These are phyloP conservation scores for Macrosteles quadrilineatus DNA, from an alignment of 1,140 invertebrate species.

Conservation along the genomic window DNA sequence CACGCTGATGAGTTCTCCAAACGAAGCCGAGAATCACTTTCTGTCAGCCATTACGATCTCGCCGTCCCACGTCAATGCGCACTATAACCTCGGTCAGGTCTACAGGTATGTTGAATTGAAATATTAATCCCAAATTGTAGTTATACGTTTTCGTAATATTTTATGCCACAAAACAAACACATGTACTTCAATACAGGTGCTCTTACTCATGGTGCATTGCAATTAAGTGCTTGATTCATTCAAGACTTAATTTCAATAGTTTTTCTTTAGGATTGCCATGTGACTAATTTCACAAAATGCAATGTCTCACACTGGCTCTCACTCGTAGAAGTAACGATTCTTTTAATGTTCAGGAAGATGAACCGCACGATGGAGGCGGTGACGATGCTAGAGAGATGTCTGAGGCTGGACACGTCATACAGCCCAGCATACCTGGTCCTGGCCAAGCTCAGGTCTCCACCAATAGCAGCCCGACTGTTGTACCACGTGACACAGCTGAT, in stretches of 20 bases:
- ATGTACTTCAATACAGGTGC: too few species aligned
- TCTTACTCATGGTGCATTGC: too few species aligned
- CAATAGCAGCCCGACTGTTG: conserved; percentile 55
- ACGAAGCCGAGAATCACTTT: conserved; percentile 75
- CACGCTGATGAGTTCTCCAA: conserved; percentile 65
- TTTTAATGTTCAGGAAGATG: conserved; percentile 62
- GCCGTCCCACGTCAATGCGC: conserved; percentile 76
- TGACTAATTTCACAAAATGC: too few species aligned
- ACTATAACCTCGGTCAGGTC: conserved; percentile 83
- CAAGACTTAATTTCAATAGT: too few species aligned
- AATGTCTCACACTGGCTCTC: too few species aligned
- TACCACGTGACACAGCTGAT: conserved; percentile 61
- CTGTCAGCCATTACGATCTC: conserved; percentile 72
- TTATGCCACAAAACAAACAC: too few species aligned
- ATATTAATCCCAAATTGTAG: too few species aligned
- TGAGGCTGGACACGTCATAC: conserved; percentile 63
- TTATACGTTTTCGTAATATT: too few species aligned
- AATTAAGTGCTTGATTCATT: too few species aligned
- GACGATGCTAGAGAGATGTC: conserved; percentile 66
- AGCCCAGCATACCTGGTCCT: conserved; percentile 68
- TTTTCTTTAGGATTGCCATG: too few species aligned
- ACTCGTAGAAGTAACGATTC: too few species aligned
- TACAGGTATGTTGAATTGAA: too few species aligned
- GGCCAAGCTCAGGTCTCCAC: conserved; percentile 54
- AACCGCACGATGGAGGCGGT: conserved; percentile 65